phyloP scores from a whole-genome alignment of 2,888 invertebrate genomes.

The Lissonota sp. region DNA sequence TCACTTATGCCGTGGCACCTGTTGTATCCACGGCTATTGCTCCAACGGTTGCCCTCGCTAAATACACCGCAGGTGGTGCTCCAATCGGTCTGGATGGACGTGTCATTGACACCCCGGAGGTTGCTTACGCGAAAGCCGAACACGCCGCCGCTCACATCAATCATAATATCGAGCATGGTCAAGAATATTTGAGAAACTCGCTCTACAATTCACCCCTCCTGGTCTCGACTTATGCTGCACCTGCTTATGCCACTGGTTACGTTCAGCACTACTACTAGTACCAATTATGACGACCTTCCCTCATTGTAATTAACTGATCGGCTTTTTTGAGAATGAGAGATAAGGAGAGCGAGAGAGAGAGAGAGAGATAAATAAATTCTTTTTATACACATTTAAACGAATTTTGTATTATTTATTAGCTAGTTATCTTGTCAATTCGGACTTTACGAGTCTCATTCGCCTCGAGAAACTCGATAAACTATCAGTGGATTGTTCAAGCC shows the following conservation, averaged over 20 bases:
- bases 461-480: conserved; percentile 1
- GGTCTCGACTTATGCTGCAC: conserved; percentile 64
- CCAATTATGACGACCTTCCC: neutral
- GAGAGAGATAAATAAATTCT: conserved; percentile 44
- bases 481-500: neutral
- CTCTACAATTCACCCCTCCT: conserved; percentile 55
- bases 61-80: conserved; percentile 69
- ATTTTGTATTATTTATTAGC: neutral
- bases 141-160: conserved; percentile 79
- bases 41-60: conserved; percentile 32
- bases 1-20: neutral
- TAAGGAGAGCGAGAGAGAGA: conserved; percentile 19
- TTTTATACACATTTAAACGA: conserved; percentile 14
- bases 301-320: conserved; percentile 32
- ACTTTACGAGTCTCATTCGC: neutral
- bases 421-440: neutral
- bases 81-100: conserved; percentile 80
- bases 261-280: conserved; percentile 60
- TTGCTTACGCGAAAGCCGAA: conserved; percentile 78
- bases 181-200: conserved; percentile 44
- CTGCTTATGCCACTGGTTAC: conserved; percentile 59
- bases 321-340: conserved; percentile 2
- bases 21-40: conserved; percentile 16
- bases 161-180: conserved; percentile 69
- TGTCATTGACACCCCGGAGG: conserved; percentile 81